Percentiles rank a stretch among this genome's conserved stretches.
Evolutionary conservation across 2,113 vertebrate genomes (phyloP).

Genomic region (Ophiodon elongatus): DNA sequence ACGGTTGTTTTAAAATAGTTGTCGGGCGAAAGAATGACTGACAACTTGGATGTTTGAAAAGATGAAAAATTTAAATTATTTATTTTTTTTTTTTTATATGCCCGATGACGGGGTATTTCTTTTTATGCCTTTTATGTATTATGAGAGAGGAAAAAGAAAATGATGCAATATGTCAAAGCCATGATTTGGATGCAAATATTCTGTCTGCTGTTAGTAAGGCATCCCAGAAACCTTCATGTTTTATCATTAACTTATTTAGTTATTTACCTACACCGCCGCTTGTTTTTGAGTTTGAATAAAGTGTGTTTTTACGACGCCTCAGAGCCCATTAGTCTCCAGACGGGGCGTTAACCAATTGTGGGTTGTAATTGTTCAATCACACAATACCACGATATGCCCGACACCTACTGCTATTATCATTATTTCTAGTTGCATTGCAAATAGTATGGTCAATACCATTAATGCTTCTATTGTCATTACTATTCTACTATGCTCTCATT

Average conservation of each 20-base stretch:
- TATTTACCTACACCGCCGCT: too few relatives aligned
- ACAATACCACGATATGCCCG: too few relatives aligned
- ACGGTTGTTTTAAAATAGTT: slow-evolving; percentile 10
- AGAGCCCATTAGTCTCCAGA: too few relatives aligned
- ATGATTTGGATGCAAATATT: neutral
- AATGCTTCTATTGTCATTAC: too few relatives aligned
- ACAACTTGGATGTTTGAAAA: slow-evolving; percentile 19
- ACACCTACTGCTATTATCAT: too few relatives aligned
- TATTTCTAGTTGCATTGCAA: too few relatives aligned
- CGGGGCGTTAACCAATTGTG: too few relatives aligned
- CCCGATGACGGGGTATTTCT: neutral
- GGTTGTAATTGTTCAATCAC: too few relatives aligned
- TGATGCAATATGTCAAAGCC: neutral
- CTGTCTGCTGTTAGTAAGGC: neutral
- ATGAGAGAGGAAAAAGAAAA: neutral
- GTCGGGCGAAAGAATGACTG: neutral
- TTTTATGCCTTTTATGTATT: neutral
- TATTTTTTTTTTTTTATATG: neutral
- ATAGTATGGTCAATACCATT: too few relatives aligned
- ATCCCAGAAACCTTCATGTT: neutral
- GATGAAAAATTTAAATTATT: slow-evolving; percentile 10
- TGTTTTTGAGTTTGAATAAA: too few relatives aligned
- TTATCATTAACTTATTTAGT: neutral
- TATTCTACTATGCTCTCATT: too few relatives aligned
- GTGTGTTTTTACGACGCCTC: too few relatives aligned